Evolutionary conservation across 2,888 invertebrate genomes (phyloP).

Genomic region (Nomada flava): DNA sequence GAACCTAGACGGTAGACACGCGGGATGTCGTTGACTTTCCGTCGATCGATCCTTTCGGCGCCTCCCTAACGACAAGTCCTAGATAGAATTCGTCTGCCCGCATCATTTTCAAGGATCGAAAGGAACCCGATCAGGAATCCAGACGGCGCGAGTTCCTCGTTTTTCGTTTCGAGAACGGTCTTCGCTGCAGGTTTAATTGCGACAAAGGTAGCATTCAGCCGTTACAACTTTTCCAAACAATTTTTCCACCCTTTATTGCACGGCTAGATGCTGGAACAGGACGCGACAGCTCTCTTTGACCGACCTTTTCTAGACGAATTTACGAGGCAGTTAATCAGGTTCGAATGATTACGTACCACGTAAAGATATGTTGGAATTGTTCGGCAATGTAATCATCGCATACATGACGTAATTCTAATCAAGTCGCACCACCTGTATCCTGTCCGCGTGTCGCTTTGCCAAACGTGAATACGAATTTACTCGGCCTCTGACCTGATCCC

Average conservation of each 20-base stretch:
- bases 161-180: constrained; percentile 37
- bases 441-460: background rate
- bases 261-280: no score
- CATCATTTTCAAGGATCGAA: no score
- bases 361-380: background rate
- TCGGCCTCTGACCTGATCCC: constrained; percentile 5
- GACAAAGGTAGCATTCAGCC: background rate
- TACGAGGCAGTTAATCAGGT: background rate
- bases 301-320: background rate
- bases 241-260: no score
- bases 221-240: no score
- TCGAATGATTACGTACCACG: background rate
- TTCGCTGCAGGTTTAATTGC: background rate
- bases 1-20: background rate
- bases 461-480: constrained; percentile 5
- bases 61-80: background rate
- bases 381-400: constrained; percentile 38
- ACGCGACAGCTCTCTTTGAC: no score
- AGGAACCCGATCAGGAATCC: no score
- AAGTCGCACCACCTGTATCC: constrained; percentile 27
- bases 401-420: constrained; percentile 13
- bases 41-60: constrained; percentile 25
- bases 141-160: background rate
- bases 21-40: constrained; percentile 27
- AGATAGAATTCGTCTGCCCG: no score